Evolutionary conservation across 2,888 invertebrate genomes (phyloP).

Genomic region (Eudasyphora cyanicolor): DNA sequence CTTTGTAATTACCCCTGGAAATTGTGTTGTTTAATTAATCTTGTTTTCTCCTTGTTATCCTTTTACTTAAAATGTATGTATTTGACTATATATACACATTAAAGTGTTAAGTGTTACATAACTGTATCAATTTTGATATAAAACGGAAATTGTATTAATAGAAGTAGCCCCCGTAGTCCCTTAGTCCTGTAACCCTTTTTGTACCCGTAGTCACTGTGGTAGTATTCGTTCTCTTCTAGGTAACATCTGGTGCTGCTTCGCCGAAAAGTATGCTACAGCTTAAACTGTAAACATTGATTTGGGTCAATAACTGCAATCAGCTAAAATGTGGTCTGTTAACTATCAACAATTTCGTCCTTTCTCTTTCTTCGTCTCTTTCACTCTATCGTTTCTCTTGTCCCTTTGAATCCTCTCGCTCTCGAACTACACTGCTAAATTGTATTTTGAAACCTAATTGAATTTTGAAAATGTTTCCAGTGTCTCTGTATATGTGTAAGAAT

Average conservation of each 20-base stretch:
- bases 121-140: conserved; percentile 42
- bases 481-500: neutral
- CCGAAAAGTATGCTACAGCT: neutral
- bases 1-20: too few species aligned
- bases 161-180: neutral
- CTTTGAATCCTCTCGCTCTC: neutral
- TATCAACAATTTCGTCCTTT: neutral
- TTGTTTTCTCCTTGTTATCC: too few species aligned
- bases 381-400: neutral
- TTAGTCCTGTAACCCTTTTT: neutral
- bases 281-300: conserved; percentile 20
- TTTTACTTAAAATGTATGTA: too few species aligned
- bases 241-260: neutral
- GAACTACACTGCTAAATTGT: neutral
- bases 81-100: too few species aligned
- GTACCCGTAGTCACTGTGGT: neutral
- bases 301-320: conserved; percentile 8
- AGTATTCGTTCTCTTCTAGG: neutral
- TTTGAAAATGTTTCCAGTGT: neutral
- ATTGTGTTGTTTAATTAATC: too few species aligned
- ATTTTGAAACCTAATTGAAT: neutral
- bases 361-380: neutral
- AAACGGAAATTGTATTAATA: neutral
- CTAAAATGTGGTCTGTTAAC: neutral
- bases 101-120: conserved; percentile 1